Conservation (phyloP, 1,140 invertebrate genomes). For the Drosophila auraria region DNA sequence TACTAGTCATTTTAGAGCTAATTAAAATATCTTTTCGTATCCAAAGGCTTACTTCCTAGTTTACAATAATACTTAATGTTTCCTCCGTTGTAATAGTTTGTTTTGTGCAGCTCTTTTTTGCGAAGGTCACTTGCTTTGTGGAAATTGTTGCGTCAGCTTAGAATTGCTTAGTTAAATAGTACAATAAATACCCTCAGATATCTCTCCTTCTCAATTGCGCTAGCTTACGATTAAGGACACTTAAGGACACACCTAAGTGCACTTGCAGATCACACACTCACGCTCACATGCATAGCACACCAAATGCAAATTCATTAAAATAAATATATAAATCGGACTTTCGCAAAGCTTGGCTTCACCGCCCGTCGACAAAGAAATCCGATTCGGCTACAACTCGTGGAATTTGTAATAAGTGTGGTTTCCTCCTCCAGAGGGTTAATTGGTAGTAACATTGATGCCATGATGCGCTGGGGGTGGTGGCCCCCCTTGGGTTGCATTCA, state of each 20-base stretch:
- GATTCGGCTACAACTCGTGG: slow-evolving; percentile 57
- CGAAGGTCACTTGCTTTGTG: slow-evolving; percentile 40
- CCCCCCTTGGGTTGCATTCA: slow-evolving; percentile 19
- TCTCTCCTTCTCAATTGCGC: slow-evolving; percentile 21
- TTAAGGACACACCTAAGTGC: slow-evolving; percentile 32
- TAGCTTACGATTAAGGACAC: slow-evolving; percentile 32
- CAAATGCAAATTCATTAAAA: slow-evolving; percentile 36
- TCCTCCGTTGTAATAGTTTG: slow-evolving; percentile 3
- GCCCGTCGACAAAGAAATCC: slow-evolving; percentile 13
- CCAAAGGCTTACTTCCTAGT: slow-evolving; percentile 19
- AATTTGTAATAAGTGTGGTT: slow-evolving; percentile 57
- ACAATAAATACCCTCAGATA: slow-evolving; percentile 32
- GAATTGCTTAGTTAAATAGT: slow-evolving; percentile 38
- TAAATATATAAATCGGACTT: slow-evolving; percentile 14
- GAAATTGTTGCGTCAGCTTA: slow-evolving; percentile 27
- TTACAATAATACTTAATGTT: slow-evolving; percentile 45
- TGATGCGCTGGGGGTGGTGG: slow-evolving; percentile 7
- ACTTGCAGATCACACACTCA: slow-evolving; percentile 34
- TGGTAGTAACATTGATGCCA: slow-evolving; percentile 51
- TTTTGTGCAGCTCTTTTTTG: slow-evolving; percentile 25
- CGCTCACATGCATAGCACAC: slow-evolving; percentile 3
- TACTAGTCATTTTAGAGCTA: slow-evolving; percentile 17
- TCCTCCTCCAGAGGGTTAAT: slow-evolving; percentile 43
- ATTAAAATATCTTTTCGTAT: slow-evolving; percentile 27
- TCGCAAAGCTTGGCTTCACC: slow-evolving; percentile 40